These are phyloP conservation scores for Otolemur crassicaudatus DNA, from an alignment of 2,797 vertebrate genomes.

Conservation along the genomic window DNA sequence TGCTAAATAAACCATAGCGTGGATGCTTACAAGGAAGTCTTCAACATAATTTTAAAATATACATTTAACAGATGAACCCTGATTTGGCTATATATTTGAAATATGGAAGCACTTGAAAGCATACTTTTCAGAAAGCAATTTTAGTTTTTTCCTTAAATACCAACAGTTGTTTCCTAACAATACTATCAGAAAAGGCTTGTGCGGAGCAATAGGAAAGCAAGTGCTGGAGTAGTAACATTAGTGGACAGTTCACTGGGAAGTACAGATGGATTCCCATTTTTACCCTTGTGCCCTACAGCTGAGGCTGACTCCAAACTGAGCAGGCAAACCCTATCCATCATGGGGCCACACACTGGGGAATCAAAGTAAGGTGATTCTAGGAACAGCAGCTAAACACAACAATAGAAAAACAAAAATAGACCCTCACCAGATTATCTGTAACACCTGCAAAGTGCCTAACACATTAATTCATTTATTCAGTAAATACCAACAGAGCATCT, in stretches of 20 bases:
- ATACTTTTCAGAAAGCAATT: background rate
- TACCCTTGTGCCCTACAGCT: too few species aligned
- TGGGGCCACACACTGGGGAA: background rate
- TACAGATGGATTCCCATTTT: too few species aligned
- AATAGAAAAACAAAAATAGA: background rate
- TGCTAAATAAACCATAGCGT: background rate
- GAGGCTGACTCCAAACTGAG: background rate
- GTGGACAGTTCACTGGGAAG: too few species aligned
- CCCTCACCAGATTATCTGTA: background rate
- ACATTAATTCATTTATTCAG: background rate
- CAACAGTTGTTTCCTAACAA: background rate
- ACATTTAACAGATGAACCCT: background rate
- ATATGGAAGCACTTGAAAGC: background rate
- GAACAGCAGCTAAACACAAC: background rate
- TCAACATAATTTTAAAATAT: background rate
- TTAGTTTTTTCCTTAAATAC: background rate
- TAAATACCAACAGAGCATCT: background rate
- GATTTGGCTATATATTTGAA: background rate
- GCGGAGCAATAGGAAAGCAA: background rate
- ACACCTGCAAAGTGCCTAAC: background rate
- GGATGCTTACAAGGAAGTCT: background rate
- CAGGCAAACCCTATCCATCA: background rate
- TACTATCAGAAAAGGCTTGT: background rate
- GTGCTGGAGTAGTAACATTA: background rate
- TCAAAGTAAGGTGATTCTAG: background rate